Evolutionary conservation across 1,140 invertebrate species (phyloP).

Genomic region (Agrypnia vestita): DNA sequence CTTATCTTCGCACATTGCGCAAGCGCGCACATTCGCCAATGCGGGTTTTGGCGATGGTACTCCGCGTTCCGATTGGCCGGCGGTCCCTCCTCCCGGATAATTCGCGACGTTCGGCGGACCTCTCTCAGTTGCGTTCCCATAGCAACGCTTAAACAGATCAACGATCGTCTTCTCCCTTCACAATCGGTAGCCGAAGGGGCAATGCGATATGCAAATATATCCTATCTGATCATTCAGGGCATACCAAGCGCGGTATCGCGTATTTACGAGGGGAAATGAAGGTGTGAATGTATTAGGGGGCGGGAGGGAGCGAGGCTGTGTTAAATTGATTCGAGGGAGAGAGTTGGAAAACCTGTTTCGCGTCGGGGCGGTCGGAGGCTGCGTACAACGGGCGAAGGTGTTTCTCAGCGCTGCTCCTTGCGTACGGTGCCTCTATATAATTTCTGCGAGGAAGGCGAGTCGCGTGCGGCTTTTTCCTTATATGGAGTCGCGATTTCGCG

Average conservation of each 20-base stretch:
- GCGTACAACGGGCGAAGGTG: slow-evolving; percentile 26
- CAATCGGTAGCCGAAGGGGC: background rate
- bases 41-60: slow-evolving; percentile 29
- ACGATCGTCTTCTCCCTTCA: slow-evolving; percentile 14
- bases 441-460: background rate
- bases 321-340: slow-evolving; percentile 30
- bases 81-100: slow-evolving; percentile 23
- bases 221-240: background rate
- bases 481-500: slow-evolving; percentile 30
- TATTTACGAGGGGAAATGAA: slow-evolving; percentile 1
- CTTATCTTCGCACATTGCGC: slow-evolving; percentile 33
- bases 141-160: slow-evolving; percentile 21
- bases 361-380: slow-evolving; percentile 34
- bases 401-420: slow-evolving; percentile 4
- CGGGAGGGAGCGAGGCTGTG: slow-evolving; percentile 7
- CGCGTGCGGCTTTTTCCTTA: slow-evolving; percentile 37
- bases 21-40: slow-evolving; percentile 46
- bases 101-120: slow-evolving; percentile 25
- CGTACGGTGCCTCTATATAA: slow-evolving; percentile 30
- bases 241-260: background rate
- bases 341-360: slow-evolving; percentile 42
- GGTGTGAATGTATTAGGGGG: slow-evolving; percentile 23
- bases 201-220: slow-evolving; percentile 25
- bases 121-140: slow-evolving; percentile 25
- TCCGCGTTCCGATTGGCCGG: slow-evolving; percentile 30